Evolutionary conservation across 2,113 vertebrate species (phyloP).

Genomic region (Chaenogobius annularis): DNA sequence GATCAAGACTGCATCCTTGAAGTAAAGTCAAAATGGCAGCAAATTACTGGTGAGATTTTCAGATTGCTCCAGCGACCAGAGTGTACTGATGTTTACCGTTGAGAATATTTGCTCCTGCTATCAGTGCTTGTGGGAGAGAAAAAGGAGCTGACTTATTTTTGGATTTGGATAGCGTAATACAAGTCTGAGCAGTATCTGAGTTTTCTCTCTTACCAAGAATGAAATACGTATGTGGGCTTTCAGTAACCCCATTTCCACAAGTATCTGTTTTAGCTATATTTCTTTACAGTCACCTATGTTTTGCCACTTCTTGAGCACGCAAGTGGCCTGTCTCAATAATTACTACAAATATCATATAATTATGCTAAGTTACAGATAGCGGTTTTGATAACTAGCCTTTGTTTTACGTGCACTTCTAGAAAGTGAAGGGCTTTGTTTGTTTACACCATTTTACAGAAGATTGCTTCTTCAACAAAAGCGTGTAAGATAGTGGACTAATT

Average conservation of each 20-base stretch:
- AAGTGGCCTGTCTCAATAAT: not conserved
- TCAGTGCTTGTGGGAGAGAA: slow-evolving; percentile 24
- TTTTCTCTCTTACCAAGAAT: not conserved
- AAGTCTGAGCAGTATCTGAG: not conserved
- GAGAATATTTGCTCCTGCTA: slow-evolving; percentile 20
- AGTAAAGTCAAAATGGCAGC: not conserved
- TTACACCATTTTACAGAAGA: too few species aligned
- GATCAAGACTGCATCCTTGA: slow-evolving; percentile 19
- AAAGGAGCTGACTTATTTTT: slow-evolving; percentile 5
- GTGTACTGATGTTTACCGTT: slow-evolving; percentile 10
- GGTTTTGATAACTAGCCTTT: too few species aligned
- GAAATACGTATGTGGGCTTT: not conserved
- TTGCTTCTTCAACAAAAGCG: too few species aligned
- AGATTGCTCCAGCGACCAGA: slow-evolving; percentile 1
- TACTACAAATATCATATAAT: too few species aligned
- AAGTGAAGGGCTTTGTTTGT: too few species aligned
- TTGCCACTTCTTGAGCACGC: too few species aligned
- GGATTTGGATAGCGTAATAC: not conserved
- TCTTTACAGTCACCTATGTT: not conserved
- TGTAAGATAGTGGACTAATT: too few species aligned
- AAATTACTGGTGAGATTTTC: slow-evolving; percentile 18
- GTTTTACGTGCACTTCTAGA: too few species aligned
- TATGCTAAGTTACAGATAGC: too few species aligned
- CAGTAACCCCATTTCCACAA: not conserved
- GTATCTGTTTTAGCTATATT: not conserved